Conservation (phyloP, 2,797 vertebrate species). For the Calcarius lapponicus region DNA sequence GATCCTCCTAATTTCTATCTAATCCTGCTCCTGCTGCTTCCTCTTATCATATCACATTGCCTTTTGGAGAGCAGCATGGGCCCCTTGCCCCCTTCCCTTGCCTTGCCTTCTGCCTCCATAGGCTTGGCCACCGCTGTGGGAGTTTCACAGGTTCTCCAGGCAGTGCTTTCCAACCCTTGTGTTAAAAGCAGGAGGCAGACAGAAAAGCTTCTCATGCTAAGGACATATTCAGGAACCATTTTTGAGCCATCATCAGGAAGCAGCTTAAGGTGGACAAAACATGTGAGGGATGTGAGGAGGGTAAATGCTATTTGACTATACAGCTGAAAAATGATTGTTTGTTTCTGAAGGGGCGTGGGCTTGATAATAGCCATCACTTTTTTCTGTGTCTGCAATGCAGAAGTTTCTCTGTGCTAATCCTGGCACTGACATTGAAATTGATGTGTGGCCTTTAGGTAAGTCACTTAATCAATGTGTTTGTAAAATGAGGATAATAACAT, state of each 20-base stretch:
- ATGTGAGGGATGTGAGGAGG: background rate
- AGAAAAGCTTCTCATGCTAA: background rate
- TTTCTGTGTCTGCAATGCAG: background rate
- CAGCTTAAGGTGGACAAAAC: background rate
- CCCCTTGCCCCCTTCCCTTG: background rate
- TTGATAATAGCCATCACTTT: background rate
- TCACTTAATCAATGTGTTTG: conserved; percentile 67
- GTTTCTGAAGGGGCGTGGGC: background rate
- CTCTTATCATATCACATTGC: background rate
- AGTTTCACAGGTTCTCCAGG: background rate
- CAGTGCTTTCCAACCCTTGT: background rate
- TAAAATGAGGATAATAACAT: conserved; percentile 52
- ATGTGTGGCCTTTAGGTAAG: conserved; percentile 61
- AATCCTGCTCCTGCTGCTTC: background rate
- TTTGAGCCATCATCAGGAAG: background rate
- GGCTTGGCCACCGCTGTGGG: background rate
- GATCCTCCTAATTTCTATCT: background rate
- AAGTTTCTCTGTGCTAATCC: conserved; percentile 7
- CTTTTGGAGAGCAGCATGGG: rapidly evolving
- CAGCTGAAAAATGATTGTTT: background rate
- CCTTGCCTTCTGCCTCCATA: background rate
- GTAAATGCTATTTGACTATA: background rate
- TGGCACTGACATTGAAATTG: conserved; percentile 28
- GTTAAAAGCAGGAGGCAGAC: background rate
- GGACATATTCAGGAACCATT: background rate